Evolutionary conservation across 2,797 vertebrate species (phyloP).

Genomic region (Enteromius argenteus): DNA sequence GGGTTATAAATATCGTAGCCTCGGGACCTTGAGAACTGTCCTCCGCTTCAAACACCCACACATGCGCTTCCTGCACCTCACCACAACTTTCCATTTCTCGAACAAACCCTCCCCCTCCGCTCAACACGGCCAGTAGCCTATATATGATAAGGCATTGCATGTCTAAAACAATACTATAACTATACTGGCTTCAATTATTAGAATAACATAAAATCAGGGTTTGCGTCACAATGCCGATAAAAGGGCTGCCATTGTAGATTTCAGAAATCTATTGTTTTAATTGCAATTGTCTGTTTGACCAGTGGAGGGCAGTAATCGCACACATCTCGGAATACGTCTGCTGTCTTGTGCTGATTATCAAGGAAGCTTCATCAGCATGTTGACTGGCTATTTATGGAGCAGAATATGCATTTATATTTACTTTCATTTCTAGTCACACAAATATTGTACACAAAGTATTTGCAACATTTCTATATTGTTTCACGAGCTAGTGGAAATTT

Average conservation of each 20-base stretch:
- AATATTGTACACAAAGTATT: neutral
- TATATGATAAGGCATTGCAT: neutral
- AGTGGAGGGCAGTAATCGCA: slow-evolving; percentile 49
- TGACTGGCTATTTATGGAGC: neutral
- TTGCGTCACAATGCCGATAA: neutral
- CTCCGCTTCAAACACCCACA: slow-evolving; percentile 71
- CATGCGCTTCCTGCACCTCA: slow-evolving; percentile 76
- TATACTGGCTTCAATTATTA: neutral
- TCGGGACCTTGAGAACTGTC: slow-evolving; percentile 71
- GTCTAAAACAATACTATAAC: neutral
- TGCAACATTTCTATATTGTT: too few relatives aligned
- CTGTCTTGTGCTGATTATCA: neutral
- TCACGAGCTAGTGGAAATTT: neutral
- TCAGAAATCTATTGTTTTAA: neutral
- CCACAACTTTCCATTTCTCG: slow-evolving; percentile 78
- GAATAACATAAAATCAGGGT: neutral
- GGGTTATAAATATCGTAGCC: slow-evolving; percentile 77
- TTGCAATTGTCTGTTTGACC: slow-evolving; percentile 2
- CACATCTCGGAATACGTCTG: neutral
- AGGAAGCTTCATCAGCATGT: neutral
- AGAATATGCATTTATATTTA: neutral
- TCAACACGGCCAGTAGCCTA: slow-evolving; percentile 11
- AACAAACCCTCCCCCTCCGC: neutral
- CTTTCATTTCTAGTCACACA: neutral
- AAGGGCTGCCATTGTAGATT: neutral